phyloP scores from a whole-genome alignment of 2,113 vertebrate species.

The Bubo bubo region DNA sequence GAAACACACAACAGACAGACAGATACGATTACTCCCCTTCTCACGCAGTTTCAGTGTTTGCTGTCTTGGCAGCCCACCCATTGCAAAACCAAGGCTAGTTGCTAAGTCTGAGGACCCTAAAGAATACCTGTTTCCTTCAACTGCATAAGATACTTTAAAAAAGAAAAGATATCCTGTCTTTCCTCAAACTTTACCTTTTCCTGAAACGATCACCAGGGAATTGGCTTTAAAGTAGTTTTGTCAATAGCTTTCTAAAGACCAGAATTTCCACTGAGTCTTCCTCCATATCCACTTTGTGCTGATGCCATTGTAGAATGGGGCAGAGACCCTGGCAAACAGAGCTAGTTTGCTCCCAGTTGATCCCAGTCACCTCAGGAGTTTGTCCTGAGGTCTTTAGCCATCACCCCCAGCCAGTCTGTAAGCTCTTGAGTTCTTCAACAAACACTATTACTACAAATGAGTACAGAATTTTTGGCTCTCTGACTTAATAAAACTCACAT shows the following conservation, averaged over 20 bases:
- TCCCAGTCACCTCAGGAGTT: not conserved
- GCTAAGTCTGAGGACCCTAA: not conserved
- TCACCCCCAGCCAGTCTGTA: not conserved
- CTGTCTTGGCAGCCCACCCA: not conserved
- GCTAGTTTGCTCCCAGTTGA: not conserved
- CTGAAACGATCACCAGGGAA: not conserved
- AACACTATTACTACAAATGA: not conserved
- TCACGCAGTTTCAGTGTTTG: rapidly evolving
- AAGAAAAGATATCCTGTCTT: not conserved
- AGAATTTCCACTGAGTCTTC: not conserved
- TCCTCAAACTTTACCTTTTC: not conserved
- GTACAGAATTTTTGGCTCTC: not conserved
- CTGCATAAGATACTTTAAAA: not conserved
- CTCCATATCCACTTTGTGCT: not conserved
- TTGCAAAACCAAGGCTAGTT: not conserved
- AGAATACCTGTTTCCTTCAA: not conserved
- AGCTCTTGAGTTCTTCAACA: not conserved
- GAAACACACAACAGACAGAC: constrained; percentile 41
- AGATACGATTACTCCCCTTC: not conserved
- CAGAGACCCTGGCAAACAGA: not conserved
- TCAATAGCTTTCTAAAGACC: not conserved
- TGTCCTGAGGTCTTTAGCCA: not conserved
- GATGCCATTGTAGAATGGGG: not conserved
- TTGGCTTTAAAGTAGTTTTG: not conserved
- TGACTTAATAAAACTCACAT: not conserved